Evolutionary conservation across 2,888 invertebrate species (phyloP).

Genomic region (Galerucella calmariensis): DNA sequence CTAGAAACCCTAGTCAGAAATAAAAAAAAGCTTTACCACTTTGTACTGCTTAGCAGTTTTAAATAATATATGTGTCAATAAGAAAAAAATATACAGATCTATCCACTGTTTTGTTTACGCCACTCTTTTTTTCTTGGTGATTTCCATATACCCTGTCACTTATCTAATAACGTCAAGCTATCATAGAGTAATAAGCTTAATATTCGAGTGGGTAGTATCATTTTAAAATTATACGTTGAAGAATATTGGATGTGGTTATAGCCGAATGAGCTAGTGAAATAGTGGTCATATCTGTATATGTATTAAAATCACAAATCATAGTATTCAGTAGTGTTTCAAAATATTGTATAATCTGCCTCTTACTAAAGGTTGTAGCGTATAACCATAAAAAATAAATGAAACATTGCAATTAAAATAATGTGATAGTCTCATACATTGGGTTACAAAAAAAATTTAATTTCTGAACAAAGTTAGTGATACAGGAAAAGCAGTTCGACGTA

Average conservation of each 20-base stretch:
- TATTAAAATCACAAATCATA: not conserved
- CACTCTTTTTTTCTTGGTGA: not conserved
- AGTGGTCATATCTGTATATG: not conserved
- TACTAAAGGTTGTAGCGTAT: not conserved
- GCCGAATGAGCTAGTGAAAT: not conserved
- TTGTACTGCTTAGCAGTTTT: conserved; percentile 28
- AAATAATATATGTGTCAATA: not conserved
- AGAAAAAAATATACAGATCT: not conserved
- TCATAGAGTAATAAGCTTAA: too few relatives aligned
- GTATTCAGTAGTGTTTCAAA: not conserved
- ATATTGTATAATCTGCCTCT: not conserved
- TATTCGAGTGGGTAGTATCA: not conserved
- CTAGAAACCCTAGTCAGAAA: conserved; percentile 3
- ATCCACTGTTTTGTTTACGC: not conserved
- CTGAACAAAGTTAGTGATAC: too few relatives aligned
- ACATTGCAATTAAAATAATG: too few relatives aligned
- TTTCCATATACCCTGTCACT: not conserved
- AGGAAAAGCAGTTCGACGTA: too few relatives aligned
- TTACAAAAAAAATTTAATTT: too few relatives aligned
- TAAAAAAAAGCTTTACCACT: not conserved
- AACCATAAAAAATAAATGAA: too few relatives aligned
- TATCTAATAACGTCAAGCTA: too few relatives aligned
- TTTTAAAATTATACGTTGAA: not conserved
- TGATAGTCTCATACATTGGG: too few relatives aligned
- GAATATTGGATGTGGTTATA: not conserved